Percentiles rank a stretch among this genome's conserved stretches.
Conservation (phyloP, 2,113 vertebrate genomes). For the Gobiocypris rarus region DNA sequence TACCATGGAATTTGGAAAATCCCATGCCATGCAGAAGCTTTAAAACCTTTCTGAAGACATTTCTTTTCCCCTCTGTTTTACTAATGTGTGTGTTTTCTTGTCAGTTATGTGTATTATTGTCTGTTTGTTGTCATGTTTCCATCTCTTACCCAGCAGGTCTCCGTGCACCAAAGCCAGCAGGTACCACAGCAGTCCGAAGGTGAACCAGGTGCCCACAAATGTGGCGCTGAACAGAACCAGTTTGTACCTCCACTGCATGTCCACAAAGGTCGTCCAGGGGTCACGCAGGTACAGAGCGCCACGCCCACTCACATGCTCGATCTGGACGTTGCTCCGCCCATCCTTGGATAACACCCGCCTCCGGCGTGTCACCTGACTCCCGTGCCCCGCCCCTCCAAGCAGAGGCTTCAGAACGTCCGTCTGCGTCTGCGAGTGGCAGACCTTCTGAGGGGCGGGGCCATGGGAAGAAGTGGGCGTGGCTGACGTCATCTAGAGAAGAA, state of each 20-base stretch:
- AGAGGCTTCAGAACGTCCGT: conserved; percentile 88
- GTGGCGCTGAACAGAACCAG: conserved; percentile 91
- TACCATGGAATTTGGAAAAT: too few species aligned
- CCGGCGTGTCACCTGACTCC: conserved; percentile 64
- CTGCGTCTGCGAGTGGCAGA: conserved; percentile 94
- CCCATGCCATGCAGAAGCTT: too few species aligned
- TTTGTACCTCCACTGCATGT: conserved; percentile 98
- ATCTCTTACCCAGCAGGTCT: conserved; percentile 84
- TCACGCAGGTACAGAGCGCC: conserved; percentile 94
- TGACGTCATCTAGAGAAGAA: conserved; percentile 72
- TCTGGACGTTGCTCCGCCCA: conserved; percentile 91
- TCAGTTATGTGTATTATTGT: too few species aligned
- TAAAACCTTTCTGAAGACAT: too few species aligned
- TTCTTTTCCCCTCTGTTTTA: too few species aligned
- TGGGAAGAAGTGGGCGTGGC: conserved; percentile 70
- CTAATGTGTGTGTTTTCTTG: too few species aligned
- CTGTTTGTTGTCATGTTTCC: background rate
- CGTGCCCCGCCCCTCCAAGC: conserved; percentile 66
- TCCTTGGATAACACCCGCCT: conserved; percentile 93
- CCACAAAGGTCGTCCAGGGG: conserved; percentile 98
- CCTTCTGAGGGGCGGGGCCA: conserved; percentile 84
- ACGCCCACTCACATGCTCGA: conserved; percentile 88
- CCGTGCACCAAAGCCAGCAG: conserved; percentile 89
- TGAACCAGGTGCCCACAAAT: conserved; percentile 95
- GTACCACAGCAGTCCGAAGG: conserved; percentile 94